Evolutionary conservation across 2,113 vertebrate genomes (phyloP), one percentile per base, ranked within the genome.

Genomic region (Kryptolebias marmoratus): DNA sequence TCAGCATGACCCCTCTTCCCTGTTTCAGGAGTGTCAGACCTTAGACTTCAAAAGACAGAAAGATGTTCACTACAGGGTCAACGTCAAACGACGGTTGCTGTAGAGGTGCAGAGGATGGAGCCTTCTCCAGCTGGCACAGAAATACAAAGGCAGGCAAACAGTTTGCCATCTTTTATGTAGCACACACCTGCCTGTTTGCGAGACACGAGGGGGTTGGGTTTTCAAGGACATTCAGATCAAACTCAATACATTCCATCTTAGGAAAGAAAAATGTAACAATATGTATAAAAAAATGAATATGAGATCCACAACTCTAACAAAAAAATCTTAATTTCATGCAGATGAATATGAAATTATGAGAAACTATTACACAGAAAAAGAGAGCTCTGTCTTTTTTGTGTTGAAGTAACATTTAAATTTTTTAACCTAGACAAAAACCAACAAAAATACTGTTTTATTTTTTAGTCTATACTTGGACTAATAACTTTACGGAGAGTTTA

Each of bases 1-100:
- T 88, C 85, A 82, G 85, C 81, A 65, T 84, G 87, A 88, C 84
- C 83, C 68, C 73, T 42, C 56, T 71, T 75, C 70, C 74, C 80
- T 84, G 81, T 18, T 78, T 82, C 69, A 68, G 57, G 73, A 82
- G 81, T 68, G 73, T 79, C 78, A 78, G 74, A 80, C 72, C 50
- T 87, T 76, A 52, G 71, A 83, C 62, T 84, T 81, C 30, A 80
- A 59, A 66, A 77, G 67, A 81, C 81, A 82, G 61, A 76, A 68
- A 79, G 81, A 79, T 77, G 80, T 75, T 77, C 60, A 77, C 72
- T 52, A 68, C 60, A 62, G 77, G 86, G 90, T 89, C 85, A 77
- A 71, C 63, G 57, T 64, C 53, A 48, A 59, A 78, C 39, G 58
- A 77, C 31, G 68, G 44, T 70, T 67, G 60, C 65, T 79, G 70